These are phyloP conservation scores for Fragum whitleyi DNA, from an alignment of 2,888 invertebrate genomes.

Conservation along the genomic window DNA sequence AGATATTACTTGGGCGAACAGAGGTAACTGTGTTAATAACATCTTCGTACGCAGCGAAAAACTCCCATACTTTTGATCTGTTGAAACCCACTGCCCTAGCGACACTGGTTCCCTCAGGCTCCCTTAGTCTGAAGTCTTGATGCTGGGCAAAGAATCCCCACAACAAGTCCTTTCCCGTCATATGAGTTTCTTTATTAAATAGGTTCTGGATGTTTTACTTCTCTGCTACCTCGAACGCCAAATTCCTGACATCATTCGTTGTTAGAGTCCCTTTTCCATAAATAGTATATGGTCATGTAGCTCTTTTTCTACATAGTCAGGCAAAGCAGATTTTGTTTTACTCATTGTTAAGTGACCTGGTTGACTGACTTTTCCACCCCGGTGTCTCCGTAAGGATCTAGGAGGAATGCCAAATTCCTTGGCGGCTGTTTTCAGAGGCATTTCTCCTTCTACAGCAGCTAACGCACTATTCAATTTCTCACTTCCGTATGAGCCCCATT, in stretches of 20 bases:
- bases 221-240: slow-evolving; percentile 3
- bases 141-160: background rate
- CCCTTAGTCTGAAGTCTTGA: too few relatives aligned
- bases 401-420: too few relatives aligned
- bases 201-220: background rate
- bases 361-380: too few relatives aligned
- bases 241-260: background rate
- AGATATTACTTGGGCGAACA: slow-evolving; percentile 27
- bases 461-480: background rate
- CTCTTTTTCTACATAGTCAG: too few relatives aligned
- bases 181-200: background rate
- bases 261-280: background rate
- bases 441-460: slow-evolving; percentile 7
- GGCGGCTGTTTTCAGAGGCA: too few relatives aligned
- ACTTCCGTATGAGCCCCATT: too few relatives aligned
- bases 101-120: too few relatives aligned
- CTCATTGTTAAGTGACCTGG: background rate
- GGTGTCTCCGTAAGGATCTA: too few relatives aligned
- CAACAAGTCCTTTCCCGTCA: background rate
- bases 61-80: too few relatives aligned
- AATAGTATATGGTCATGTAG: too few relatives aligned
- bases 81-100: too few relatives aligned
- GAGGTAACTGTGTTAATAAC: background rate
- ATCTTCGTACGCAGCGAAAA: slow-evolving; percentile 24
- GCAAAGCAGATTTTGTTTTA: background rate